phyloP scores from a whole-genome alignment of 1,140 invertebrate species.

The Apolygus lucorum region DNA sequence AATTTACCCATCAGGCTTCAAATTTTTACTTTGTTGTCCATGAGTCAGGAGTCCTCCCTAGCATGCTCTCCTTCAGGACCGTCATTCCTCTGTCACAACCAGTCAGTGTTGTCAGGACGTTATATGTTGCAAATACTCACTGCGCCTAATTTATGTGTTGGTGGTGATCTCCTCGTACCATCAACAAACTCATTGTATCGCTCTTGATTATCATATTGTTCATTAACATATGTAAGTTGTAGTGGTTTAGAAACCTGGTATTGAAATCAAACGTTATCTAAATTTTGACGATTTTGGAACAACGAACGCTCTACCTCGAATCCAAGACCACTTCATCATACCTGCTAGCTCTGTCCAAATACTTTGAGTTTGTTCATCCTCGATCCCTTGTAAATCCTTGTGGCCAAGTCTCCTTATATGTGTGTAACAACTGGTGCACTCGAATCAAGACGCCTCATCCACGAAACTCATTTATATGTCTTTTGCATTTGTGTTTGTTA shows the following conservation, averaged over 20 bases:
- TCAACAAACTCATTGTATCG: constrained; percentile 8
- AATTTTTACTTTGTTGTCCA: not conserved
- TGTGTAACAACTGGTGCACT: constrained; percentile 14
- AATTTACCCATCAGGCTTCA: no score
- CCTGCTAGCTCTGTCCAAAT: no score
- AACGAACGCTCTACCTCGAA: no score
- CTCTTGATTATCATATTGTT: no score
- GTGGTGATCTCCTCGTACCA: not conserved
- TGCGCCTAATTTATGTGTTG: constrained; percentile 13
- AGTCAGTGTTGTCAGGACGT: not conserved
- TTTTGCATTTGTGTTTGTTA: not conserved
- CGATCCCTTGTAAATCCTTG: not conserved
- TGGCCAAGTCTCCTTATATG: not conserved
- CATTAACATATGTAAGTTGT: no score
- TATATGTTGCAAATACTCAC: not conserved
- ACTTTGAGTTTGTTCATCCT: constrained; percentile 9
- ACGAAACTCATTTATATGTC: not conserved
- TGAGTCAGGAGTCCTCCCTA: not conserved
- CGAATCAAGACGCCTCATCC: constrained; percentile 10
- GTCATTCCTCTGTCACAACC: not conserved
- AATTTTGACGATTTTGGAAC: no score
- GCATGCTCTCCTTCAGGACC: not conserved
- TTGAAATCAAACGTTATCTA: no score
- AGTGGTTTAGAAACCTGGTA: no score
- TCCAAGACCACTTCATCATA: no score